Conservation (phyloP, 2,888 invertebrate genomes). For the Stenotaenia linearis region DNA sequence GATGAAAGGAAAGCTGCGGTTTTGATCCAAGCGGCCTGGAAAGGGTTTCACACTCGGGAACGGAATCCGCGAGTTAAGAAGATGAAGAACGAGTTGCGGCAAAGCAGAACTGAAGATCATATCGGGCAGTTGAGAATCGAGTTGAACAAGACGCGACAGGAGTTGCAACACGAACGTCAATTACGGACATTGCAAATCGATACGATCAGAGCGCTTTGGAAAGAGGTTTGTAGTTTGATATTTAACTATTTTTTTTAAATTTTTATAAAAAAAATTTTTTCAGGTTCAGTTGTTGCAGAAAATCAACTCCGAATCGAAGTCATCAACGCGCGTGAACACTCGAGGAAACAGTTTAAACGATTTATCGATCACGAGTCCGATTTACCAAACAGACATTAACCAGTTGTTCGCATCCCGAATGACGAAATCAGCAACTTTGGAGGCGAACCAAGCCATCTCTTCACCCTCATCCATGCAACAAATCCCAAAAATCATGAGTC, state of each 20-base stretch:
- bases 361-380: not conserved
- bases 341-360: not conserved
- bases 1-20: slow-evolving; percentile 56
- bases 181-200: slow-evolving; percentile 83
- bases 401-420: not conserved
- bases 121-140: slow-evolving; percentile 74
- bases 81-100: slow-evolving; percentile 62
- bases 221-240: too few relatives aligned
- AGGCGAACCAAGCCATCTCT: not conserved
- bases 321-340: not conserved
- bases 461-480: not conserved
- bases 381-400: not conserved
- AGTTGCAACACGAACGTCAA: slow-evolving; percentile 75
- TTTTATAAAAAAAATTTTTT: not conserved
- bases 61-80: slow-evolving; percentile 61
- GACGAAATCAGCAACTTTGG: not conserved
- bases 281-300: not conserved
- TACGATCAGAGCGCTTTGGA: slow-evolving; percentile 83
- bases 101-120: slow-evolving; percentile 71
- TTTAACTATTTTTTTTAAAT: not conserved
- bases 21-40: slow-evolving; percentile 78
- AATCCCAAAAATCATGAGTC: not conserved
- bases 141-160: slow-evolving; percentile 77
- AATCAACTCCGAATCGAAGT: not conserved
- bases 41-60: slow-evolving; percentile 73